Evolutionary conservation across 2,888 invertebrate genomes (phyloP).

Genomic region (Philopedon plagiatum): DNA sequence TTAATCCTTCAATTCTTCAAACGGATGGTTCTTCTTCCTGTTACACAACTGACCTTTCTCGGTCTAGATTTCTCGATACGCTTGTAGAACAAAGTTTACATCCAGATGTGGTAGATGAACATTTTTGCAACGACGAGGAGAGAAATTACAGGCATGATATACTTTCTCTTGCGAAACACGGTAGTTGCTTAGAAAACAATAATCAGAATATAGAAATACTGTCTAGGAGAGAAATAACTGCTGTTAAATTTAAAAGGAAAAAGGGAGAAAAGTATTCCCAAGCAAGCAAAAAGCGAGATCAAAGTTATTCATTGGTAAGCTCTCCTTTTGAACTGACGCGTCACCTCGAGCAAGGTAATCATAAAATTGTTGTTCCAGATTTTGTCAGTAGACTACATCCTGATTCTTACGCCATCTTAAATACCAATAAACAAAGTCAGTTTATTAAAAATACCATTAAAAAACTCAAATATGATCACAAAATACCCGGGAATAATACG

Average conservation of each 20-base stretch:
- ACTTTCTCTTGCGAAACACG: background rate
- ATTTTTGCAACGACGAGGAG: background rate
- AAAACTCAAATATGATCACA: background rate
- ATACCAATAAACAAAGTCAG: background rate
- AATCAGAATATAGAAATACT: background rate
- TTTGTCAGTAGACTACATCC: background rate
- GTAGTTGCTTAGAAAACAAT: background rate
- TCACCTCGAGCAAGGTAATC: background rate
- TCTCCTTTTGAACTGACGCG: background rate
- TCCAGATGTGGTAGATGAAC: background rate
- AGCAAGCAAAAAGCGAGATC: background rate
- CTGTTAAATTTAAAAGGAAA: slow-evolving; percentile 8
- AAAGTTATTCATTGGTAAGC: background rate
- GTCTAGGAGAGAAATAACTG: background rate
- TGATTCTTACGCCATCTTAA: background rate
- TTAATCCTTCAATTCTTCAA: slow-evolving; percentile 53
- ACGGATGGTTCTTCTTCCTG: slow-evolving; percentile 48
- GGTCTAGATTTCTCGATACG: background rate
- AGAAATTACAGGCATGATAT: background rate
- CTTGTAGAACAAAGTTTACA: background rate
- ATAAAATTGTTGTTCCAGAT: background rate
- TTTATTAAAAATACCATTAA: background rate
- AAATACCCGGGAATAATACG: too few species aligned
- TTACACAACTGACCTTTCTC: background rate
- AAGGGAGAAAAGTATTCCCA: background rate